Conservation (phyloP, 1,140 invertebrate species). For the Psix sp. region DNA sequence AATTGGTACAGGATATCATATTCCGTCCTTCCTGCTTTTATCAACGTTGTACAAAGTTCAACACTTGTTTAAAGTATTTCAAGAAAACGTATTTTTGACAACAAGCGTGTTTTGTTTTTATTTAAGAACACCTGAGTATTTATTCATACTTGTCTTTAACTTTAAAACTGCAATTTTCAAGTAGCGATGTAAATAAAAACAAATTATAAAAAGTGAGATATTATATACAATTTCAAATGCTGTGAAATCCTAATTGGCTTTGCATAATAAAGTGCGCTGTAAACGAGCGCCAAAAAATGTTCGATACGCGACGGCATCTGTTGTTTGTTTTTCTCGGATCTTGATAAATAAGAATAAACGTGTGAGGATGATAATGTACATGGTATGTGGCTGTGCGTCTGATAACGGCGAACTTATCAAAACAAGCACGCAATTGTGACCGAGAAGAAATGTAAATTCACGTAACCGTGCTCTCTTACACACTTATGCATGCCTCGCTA, state of each 20-base stretch:
- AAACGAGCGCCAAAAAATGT: conserved; percentile 14
- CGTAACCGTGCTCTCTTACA: conserved; percentile 32
- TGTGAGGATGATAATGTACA: conserved; percentile 29
- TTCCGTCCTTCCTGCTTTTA: conserved; percentile 51
- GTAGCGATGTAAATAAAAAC: too few species aligned
- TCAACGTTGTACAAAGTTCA: conserved; percentile 44
- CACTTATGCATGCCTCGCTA: conserved; percentile 20
- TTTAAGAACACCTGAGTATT: conserved; percentile 1
- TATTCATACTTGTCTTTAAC: not conserved
- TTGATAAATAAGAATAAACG: conserved; percentile 31
- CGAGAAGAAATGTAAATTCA: conserved; percentile 44
- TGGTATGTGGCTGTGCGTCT: conserved; percentile 5
- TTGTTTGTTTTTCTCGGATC: conserved; percentile 42
- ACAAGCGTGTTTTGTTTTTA: not conserved
- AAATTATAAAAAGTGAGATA: too few species aligned
- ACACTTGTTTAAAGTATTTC: conserved; percentile 43
- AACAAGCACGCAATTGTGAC: conserved; percentile 20
- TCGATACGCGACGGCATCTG: conserved; percentile 11
- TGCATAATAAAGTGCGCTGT: conserved; percentile 2
- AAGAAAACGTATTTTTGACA: conserved; percentile 53
- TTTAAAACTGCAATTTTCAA: not conserved
- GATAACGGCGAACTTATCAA: conserved; percentile 19
- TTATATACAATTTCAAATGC: too few species aligned
- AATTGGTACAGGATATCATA: conserved; percentile 40
- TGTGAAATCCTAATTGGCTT: too few species aligned